Evolutionary conservation across 2,113 vertebrate species (phyloP), one percentile per base, ranked within the genome.

Genomic region (Taurulus bubalis): DNA sequence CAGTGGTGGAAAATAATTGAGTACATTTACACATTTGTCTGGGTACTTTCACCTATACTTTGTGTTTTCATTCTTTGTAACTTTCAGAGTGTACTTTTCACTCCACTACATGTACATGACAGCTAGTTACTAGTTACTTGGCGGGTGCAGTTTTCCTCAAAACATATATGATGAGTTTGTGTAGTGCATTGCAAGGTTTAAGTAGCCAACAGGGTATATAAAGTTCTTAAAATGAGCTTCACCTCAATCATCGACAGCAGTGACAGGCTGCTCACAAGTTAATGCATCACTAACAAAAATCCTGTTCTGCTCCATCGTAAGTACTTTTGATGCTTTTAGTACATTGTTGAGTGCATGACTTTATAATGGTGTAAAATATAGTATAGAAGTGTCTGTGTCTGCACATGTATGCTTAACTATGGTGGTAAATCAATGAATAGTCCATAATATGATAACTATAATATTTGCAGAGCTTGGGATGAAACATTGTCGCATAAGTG

Each of bases 401-500:
- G 14, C 63, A 26, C 4, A 22, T 42, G 30, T 18, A 8, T 32
- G 32, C 34, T 30, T 47, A 16, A 51, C 18, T 53, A 14, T 64
- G 28, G 14, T 47, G 16, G n/a, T 2, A 28, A 16, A 15, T 59
- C 26, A 30, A 51, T 45, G 10, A 47, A 53, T 40, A 16, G 2
- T 30, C n/a, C 3, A 5, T 65, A 22, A 15, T n/a, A 16, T 40
- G 8, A 55, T 20, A 7, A 58, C 58, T 20, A 63, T 1, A 6
- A 56, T 63, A 67, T 79, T 80, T 65, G 53, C 62, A 67, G 36
- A 51, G 32, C 15, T 18, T 63, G 24, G 15, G 12, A 32, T 40
- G 6, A 72, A 68, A 45, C 36, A 2, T 22, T 42, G 26, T 0
- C 22, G 30, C 79, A 76, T 62, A 36, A 24, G 69, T 81, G 87